phyloP scores from a whole-genome alignment of 2,888 invertebrate species.

The Dorcus hopei region DNA sequence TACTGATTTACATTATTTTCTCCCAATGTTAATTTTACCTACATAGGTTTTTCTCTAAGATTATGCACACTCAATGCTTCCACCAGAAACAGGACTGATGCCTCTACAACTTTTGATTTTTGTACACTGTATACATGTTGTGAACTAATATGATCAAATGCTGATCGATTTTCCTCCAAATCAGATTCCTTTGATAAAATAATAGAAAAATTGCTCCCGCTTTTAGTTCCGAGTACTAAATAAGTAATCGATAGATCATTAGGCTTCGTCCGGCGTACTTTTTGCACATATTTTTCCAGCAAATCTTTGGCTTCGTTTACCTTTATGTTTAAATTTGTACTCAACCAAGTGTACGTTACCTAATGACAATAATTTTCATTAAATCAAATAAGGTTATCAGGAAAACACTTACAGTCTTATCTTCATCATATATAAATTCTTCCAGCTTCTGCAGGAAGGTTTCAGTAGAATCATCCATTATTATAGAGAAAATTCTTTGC shows the following conservation, averaged over 20 bases:
- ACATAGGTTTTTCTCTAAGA: constrained; percentile 10
- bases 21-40: background rate
- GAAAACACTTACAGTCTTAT: constrained; percentile 9
- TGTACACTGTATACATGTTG: constrained; percentile 13
- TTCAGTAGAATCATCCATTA: constrained; percentile 9
- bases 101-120: constrained; percentile 3
- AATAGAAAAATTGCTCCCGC: background rate
- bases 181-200: constrained; percentile 5
- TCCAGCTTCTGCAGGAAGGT: constrained; percentile 11
- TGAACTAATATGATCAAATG: background rate
- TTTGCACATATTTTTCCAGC: constrained; percentile 10
- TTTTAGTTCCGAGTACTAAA: constrained; percentile 4
- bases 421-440: constrained; percentile 13
- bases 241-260: constrained; percentile 12
- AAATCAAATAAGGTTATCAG: background rate
- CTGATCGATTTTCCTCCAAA: background rate
- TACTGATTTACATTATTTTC: background rate
- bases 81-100: constrained; percentile 1
- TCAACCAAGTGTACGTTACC: constrained; percentile 10
- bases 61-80: constrained; percentile 6
- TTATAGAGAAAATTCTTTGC: background rate
- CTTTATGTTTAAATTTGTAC: constrained; percentile 8
- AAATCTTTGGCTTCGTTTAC: constrained; percentile 7
- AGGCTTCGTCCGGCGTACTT: constrained; percentile 3
- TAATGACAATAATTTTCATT: background rate